Conservation (phyloP, 2,888 invertebrate species). For the Cenopis cana region DNA sequence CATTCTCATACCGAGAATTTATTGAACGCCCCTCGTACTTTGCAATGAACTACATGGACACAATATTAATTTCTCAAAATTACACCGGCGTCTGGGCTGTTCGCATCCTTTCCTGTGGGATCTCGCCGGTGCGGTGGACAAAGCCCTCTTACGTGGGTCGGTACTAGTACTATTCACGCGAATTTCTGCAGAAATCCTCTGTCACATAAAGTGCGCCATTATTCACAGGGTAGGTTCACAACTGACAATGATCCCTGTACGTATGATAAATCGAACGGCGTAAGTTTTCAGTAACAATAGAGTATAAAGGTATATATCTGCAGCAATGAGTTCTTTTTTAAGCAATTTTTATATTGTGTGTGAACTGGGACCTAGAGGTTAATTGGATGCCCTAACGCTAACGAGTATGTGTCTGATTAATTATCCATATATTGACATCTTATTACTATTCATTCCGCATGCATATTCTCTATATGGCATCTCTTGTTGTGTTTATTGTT, state of each 20-base stretch:
- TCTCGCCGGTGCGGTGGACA: slow-evolving; percentile 66
- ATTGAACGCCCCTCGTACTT: no score
- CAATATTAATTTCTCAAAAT: slow-evolving; percentile 40
- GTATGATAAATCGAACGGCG: slow-evolving; percentile 66
- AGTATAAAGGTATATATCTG: not conserved
- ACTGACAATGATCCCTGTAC: slow-evolving; percentile 66
- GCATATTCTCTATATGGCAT: no score
- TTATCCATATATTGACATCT: no score
- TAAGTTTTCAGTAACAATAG: slow-evolving; percentile 7
- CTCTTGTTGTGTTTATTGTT: no score
- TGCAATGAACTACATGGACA: slow-evolving; percentile 20
- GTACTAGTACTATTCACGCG: slow-evolving; percentile 64
- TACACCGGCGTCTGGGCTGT: slow-evolving; percentile 64
- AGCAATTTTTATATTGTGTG: not conserved
- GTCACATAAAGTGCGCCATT: slow-evolving; percentile 76
- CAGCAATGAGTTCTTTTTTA: not conserved
- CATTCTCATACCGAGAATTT: no score
- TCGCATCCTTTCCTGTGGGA: slow-evolving; percentile 55
- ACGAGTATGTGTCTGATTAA: no score
- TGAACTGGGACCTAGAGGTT: no score
- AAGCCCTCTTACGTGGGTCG: slow-evolving; percentile 56
- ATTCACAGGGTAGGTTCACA: slow-evolving; percentile 67
- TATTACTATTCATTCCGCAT: no score
- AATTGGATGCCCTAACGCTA: no score
- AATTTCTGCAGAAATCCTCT: slow-evolving; percentile 70